These are phyloP conservation scores for Lepas anatifera DNA, from an alignment of 2,888 invertebrate genomes.

Conservation along the genomic window DNA sequence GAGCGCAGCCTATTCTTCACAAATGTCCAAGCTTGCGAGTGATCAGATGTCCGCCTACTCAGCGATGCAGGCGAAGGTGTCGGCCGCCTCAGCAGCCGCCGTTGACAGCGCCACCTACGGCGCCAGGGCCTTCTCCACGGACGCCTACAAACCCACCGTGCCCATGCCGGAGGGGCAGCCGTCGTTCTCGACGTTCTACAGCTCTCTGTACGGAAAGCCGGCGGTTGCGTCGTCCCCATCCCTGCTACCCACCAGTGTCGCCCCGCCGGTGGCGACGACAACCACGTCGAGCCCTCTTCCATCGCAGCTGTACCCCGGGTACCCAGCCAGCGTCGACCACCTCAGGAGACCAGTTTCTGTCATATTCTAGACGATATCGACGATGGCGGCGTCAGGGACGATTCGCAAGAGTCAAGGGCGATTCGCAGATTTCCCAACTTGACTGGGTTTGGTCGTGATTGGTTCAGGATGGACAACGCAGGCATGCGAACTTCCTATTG, in stretches of 20 bases:
- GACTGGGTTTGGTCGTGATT: no score
- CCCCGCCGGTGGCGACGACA: slow-evolving; percentile 44
- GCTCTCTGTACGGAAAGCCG: slow-evolving; percentile 45
- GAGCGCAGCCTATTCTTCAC: slow-evolving; percentile 6
- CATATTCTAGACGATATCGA: slow-evolving; percentile 43
- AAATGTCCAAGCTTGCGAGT: not conserved
- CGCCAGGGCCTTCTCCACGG: slow-evolving; percentile 57
- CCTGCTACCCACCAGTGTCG: slow-evolving; percentile 17
- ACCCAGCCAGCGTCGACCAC: slow-evolving; percentile 65
- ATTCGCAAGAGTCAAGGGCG: no score
- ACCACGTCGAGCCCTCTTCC: slow-evolving; percentile 50
- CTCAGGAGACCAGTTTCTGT: slow-evolving; percentile 48
- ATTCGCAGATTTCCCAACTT: no score
- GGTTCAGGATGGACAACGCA: no score
- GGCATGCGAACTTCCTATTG: no score
- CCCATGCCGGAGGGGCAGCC: slow-evolving; percentile 22
- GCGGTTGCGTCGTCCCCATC: slow-evolving; percentile 23
- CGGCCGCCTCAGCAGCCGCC: slow-evolving; percentile 53
- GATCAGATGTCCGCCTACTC: slow-evolving; percentile 47
- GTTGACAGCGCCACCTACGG: slow-evolving; percentile 57
- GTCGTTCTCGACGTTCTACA: slow-evolving; percentile 43
- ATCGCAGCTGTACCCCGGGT: slow-evolving; percentile 50
- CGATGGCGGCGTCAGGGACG: not conserved
- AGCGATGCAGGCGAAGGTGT: slow-evolving; percentile 41
- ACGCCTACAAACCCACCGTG: slow-evolving; percentile 26